Evolutionary conservation across 2,113 vertebrate species (phyloP).

Genomic region (Odocoileus hemionus): DNA sequence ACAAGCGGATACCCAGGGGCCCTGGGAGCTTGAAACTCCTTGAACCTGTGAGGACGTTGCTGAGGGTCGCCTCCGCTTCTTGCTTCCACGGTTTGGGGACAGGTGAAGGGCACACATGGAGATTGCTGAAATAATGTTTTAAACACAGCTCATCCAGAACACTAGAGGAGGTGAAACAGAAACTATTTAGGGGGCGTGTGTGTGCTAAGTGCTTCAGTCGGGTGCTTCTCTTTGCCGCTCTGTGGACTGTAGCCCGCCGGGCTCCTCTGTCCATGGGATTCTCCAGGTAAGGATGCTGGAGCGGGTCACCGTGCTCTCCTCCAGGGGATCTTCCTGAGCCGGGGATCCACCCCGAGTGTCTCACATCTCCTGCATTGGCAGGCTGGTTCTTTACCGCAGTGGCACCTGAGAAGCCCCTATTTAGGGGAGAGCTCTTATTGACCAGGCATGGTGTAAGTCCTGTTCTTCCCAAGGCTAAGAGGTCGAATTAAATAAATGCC

Average conservation of each 20-base stretch:
- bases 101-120: background rate
- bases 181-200: rapidly evolving
- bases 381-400: background rate
- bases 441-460: background rate
- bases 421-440: background rate
- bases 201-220: background rate
- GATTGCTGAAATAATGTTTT: background rate
- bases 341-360: background rate
- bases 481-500: too few species aligned
- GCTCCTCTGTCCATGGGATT: background rate
- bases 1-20: rapidly evolving
- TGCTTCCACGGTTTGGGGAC: background rate
- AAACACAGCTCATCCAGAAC: background rate
- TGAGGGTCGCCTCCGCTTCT: background rate
- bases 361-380: background rate
- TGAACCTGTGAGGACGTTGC: background rate
- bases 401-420: background rate
- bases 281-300: background rate
- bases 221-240: background rate
- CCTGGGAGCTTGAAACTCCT: background rate
- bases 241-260: background rate
- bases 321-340: rapidly evolving
- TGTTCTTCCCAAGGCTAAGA: background rate
- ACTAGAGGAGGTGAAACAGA: background rate
- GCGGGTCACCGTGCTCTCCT: background rate